These are phyloP conservation scores for Globia sparganii DNA, from an alignment of 2,888 invertebrate genomes.

Conservation along the genomic window DNA sequence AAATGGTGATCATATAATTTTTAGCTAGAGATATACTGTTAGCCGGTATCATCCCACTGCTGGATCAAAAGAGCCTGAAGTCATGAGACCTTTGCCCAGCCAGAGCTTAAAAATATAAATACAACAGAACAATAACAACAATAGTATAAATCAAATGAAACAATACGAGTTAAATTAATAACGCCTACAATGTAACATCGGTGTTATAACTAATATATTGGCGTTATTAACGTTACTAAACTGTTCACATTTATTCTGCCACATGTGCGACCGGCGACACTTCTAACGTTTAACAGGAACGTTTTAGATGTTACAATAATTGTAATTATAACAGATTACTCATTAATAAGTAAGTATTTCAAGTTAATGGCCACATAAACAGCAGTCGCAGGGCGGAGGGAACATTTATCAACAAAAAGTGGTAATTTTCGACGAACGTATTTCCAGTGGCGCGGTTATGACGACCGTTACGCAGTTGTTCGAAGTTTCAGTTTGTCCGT, in stretches of 20 bases:
- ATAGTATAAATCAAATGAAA: slow-evolving; percentile 39
- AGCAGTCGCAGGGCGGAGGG: slow-evolving; percentile 80
- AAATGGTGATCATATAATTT: neutral
- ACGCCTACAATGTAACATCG: slow-evolving; percentile 38
- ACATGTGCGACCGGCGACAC: slow-evolving; percentile 66
- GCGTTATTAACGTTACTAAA: slow-evolving; percentile 64
- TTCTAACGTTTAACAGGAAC: slow-evolving; percentile 63
- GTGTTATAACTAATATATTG: slow-evolving; percentile 63
- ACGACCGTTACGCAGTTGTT: slow-evolving; percentile 78
- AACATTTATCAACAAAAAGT: slow-evolving; percentile 89
- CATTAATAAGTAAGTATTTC: slow-evolving; percentile 88
- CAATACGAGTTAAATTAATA: slow-evolving; percentile 50
- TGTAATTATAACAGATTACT: slow-evolving; percentile 87
- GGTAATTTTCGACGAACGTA: slow-evolving; percentile 86
- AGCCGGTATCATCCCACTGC: neutral
- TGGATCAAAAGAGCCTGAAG: neutral
- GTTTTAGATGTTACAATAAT: slow-evolving; percentile 78
- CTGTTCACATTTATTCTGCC: slow-evolving; percentile 63
- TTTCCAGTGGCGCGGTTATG: slow-evolving; percentile 81
- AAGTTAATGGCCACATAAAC: slow-evolving; percentile 88
- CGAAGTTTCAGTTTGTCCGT: slow-evolving; percentile 76
- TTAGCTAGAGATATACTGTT: neutral
- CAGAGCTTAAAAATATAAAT: neutral
- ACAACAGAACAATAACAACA: neutral
- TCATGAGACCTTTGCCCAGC: neutral